Percentiles rank a stretch among this genome's conserved stretches.
These are phyloP conservation scores for Neoaliturus tenellus DNA, from an alignment of 2,888 invertebrate genomes.

Conservation along the genomic window DNA sequence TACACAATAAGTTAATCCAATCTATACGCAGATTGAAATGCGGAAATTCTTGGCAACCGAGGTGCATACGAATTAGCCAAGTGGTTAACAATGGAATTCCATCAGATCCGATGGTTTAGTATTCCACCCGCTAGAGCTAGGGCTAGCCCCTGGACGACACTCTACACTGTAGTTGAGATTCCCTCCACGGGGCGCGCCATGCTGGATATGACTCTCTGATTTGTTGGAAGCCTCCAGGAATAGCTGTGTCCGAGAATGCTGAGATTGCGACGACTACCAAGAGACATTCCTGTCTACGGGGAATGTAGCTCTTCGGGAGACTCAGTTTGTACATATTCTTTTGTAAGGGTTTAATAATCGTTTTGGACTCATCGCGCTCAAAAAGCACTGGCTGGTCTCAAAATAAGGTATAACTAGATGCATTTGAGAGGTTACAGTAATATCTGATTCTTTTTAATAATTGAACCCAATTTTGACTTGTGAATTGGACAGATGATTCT, in stretches of 20 bases:
- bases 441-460: too few relatives aligned
- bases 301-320: not conserved
- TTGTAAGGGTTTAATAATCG: too few relatives aligned
- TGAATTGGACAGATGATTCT: too few relatives aligned
- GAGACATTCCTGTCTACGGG: not conserved
- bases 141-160: not conserved
- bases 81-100: not conserved
- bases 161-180: not conserved
- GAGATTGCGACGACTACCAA: not conserved
- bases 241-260: conserved; percentile 23
- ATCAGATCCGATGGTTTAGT: not conserved
- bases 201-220: conserved; percentile 20
- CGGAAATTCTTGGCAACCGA: not conserved
- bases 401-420: too few relatives aligned
- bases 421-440: too few relatives aligned
- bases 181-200: not conserved
- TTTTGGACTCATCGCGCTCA: too few relatives aligned
- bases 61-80: not conserved
- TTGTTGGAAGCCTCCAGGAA: conserved; percentile 6
- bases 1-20: too few relatives aligned
- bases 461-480: too few relatives aligned
- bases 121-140: too few relatives aligned
- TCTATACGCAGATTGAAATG: not conserved
- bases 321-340: too few relatives aligned
- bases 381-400: too few relatives aligned